These are phyloP conservation scores for Syngnathus floridae DNA, from an alignment of 2,113 vertebrate species.

Conservation along the genomic window DNA sequence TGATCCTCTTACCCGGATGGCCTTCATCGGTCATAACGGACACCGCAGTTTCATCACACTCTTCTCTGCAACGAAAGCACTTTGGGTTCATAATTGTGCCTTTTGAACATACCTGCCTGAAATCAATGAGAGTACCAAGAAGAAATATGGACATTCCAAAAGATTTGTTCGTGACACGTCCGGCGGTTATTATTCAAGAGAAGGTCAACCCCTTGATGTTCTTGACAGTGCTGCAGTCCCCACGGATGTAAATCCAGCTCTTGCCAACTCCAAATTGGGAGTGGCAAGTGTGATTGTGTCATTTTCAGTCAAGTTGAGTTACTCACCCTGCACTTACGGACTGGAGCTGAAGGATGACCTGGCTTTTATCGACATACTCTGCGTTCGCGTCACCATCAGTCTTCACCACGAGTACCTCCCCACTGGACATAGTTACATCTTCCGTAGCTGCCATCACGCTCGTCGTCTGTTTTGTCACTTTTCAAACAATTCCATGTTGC, in stretches of 20 bases:
- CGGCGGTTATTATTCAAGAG: too few species aligned
- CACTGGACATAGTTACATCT: constrained; percentile 88
- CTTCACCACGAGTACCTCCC: constrained; percentile 87
- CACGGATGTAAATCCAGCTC: too few species aligned
- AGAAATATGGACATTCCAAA: too few species aligned
- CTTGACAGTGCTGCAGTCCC: too few species aligned
- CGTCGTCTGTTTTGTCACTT: neutral
- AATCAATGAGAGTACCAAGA: too few species aligned
- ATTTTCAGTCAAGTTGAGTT: neutral
- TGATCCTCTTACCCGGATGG: constrained; percentile 63
- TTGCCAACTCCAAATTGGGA: too few species aligned
- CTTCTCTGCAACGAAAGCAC: constrained; percentile 73
- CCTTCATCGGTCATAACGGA: constrained; percentile 84
- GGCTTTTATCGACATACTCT: constrained; percentile 84
- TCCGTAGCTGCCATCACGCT: constrained; percentile 79
- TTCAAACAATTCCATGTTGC: neutral
- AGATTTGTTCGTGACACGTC: too few species aligned
- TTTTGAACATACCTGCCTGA: too few species aligned
- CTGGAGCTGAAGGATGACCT: constrained; percentile 92
- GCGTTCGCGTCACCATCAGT: constrained; percentile 74
- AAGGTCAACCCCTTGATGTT: too few species aligned
- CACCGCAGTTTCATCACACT: constrained; percentile 76
- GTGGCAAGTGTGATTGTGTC: neutral
- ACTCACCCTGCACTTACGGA: constrained; percentile 82
- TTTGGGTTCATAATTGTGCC: neutral